Conservation (phyloP, 1,140 invertebrate genomes). For the Lepidurus packardi region DNA sequence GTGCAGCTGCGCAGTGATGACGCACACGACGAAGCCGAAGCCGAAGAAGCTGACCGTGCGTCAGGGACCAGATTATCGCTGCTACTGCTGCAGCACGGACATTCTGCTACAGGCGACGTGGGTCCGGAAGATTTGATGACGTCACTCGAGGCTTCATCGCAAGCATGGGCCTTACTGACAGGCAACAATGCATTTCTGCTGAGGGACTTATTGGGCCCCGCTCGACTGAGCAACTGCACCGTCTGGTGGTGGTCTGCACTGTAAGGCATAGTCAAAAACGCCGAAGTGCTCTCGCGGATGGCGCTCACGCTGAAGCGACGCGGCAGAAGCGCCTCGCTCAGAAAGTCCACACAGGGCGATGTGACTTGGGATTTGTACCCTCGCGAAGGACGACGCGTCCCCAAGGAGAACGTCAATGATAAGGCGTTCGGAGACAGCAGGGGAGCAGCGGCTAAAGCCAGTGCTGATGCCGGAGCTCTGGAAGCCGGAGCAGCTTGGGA, state of each 20-base stretch:
- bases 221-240: not conserved
- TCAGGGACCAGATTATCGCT: no score
- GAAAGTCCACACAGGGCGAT: not conserved
- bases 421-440: constrained; percentile 24
- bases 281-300: not conserved
- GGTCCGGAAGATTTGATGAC: not conserved
- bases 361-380: constrained; percentile 17
- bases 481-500: constrained; percentile 7
- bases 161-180: not conserved
- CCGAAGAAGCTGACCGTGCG: not conserved
- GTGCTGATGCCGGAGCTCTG: constrained; percentile 27
- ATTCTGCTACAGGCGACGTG: not conserved
- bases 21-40: not conserved
- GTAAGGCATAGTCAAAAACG: not conserved
- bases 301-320: not conserved
- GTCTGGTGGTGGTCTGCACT: not conserved
- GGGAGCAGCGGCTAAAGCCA: constrained; percentile 31
- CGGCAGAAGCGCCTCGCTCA: not conserved
- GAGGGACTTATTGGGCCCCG: not conserved
- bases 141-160: not conserved
- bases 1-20: not conserved
- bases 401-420: not conserved
- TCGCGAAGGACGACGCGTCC: not conserved
- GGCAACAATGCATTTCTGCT: not conserved
- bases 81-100: not conserved